These are phyloP conservation scores for Halichoerus grypus DNA, from an alignment of 2,113 vertebrate species.

Conservation along the genomic window DNA sequence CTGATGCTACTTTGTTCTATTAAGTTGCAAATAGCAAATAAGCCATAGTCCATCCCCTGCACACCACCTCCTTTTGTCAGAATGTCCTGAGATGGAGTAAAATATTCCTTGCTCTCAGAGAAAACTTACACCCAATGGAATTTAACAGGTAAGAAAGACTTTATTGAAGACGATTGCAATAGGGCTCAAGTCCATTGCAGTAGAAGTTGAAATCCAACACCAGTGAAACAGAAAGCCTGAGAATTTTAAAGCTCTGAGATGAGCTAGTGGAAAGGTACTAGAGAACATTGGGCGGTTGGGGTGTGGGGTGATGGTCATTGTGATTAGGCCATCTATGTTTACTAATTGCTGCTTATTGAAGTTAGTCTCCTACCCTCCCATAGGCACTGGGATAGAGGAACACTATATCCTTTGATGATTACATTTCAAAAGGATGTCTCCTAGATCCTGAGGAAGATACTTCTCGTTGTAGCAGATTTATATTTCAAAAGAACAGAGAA, in stretches of 20 bases:
- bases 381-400: neutral
- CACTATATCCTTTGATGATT: neutral
- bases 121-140: neutral
- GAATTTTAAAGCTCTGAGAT: neutral
- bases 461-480: neutral
- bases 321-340: neutral
- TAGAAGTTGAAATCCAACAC: neutral
- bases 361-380: neutral
- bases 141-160: neutral
- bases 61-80: neutral
- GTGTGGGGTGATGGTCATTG: neutral
- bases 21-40: slow-evolving; percentile 19
- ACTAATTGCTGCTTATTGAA: neutral
- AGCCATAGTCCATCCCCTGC: neutral
- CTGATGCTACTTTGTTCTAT: neutral
- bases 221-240: neutral
- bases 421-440: neutral
- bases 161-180: neutral
- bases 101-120: neutral
- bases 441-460: neutral
- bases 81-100: neutral
- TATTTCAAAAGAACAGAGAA: neutral
- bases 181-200: neutral
- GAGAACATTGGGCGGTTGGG: neutral
- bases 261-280: neutral